These are phyloP conservation scores for Channa maculata DNA, from an alignment of 2,113 vertebrate genomes.

Conservation along the genomic window DNA sequence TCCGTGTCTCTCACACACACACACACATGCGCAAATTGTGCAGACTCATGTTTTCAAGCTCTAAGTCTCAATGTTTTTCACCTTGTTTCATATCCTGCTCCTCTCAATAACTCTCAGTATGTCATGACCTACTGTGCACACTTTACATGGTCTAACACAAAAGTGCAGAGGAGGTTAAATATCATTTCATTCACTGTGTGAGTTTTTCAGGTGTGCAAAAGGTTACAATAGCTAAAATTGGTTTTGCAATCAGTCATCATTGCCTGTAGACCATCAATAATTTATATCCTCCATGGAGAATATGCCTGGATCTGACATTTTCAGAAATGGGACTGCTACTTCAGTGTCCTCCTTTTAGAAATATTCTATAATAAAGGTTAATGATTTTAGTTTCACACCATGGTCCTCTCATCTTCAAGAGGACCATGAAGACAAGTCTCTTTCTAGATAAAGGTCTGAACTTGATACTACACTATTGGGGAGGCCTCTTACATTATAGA, in stretches of 20 bases:
- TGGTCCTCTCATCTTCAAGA: background rate
- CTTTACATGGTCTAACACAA: background rate
- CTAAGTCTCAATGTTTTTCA: constrained; percentile 26
- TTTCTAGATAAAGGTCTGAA: constrained; percentile 5
- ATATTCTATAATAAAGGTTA: background rate
- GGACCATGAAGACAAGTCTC: constrained; percentile 5
- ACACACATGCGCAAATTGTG: constrained; percentile 22
- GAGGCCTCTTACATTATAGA: constrained; percentile 19
- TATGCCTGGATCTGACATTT: constrained; percentile 45
- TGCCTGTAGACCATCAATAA: constrained; percentile 37
- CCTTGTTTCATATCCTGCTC: constrained; percentile 29
- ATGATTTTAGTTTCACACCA: background rate
- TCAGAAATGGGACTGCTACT: constrained; percentile 1
- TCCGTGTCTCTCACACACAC: constrained; percentile 9
- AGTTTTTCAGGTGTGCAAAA: constrained; percentile 63
- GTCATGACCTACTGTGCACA: background rate
- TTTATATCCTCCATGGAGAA: constrained; percentile 25
- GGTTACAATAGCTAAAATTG: constrained; percentile 51
- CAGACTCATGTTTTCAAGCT: constrained; percentile 42
- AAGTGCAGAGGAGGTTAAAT: constrained; percentile 18
- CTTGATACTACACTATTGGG: constrained; percentile 5
- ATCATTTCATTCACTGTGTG: constrained; percentile 33
- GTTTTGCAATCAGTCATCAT: constrained; percentile 45
- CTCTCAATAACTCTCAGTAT: constrained; percentile 17
- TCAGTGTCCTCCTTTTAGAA: background rate